Evolutionary conservation across 2,797 vertebrate genomes (phyloP).

Genomic region (Dendrocincla tyrannina): DNA sequence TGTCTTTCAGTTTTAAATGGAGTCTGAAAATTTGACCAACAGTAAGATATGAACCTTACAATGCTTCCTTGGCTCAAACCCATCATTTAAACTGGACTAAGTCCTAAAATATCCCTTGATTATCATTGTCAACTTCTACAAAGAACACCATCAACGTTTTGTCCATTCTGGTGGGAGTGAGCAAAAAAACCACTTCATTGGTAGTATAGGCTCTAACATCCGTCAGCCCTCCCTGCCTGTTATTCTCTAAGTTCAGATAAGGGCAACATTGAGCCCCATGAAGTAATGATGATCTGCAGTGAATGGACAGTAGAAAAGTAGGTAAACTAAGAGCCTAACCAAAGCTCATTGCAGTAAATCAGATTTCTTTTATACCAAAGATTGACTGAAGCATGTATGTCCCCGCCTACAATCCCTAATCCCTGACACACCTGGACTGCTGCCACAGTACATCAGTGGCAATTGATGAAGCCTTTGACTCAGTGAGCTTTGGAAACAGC

Average conservation of each 20-base stretch:
- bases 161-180: not conserved
- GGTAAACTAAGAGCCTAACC: not conserved
- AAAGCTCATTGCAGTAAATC: not conserved
- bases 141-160: not conserved
- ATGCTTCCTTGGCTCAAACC: not conserved
- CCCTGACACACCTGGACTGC: not conserved
- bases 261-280: not conserved
- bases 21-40: not conserved
- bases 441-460: not conserved
- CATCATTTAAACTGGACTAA: not conserved
- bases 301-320: not conserved
- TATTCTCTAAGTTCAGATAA: not conserved
- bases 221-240: not conserved
- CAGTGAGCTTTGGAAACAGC: fast-evolving
- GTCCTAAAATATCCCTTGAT: not conserved
- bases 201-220: not conserved
- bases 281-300: not conserved
- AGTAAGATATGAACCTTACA: not conserved
- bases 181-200: not conserved
- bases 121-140: not conserved
- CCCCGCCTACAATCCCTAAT: not conserved
- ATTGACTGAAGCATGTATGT: not conserved
- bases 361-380: not conserved
- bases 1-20: not conserved
- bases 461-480: not conserved